Evolutionary conservation across 2,888 invertebrate genomes (phyloP).

Genomic region (Globia sparganii): DNA sequence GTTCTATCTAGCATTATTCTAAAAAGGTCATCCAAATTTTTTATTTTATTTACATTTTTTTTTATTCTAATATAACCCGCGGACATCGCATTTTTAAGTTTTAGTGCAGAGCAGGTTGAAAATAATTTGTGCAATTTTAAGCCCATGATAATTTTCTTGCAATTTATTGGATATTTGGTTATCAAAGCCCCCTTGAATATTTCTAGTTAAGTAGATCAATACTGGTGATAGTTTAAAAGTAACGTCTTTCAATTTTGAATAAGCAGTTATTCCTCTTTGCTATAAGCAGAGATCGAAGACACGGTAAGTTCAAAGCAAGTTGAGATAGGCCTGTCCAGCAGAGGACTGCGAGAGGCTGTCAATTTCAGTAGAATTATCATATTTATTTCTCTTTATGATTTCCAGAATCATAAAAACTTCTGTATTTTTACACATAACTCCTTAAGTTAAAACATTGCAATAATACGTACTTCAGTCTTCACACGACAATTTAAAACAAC

Average conservation of each 20-base stretch:
- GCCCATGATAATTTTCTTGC: neutral
- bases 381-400: slow-evolving; percentile 18
- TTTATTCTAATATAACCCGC: slow-evolving; percentile 18
- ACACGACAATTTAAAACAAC: slow-evolving; percentile 47
- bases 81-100: slow-evolving; percentile 1
- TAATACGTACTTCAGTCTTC: slow-evolving; percentile 56
- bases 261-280: neutral
- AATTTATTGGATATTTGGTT: neutral
- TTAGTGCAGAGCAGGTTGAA: neutral
- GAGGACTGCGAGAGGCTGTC: neutral
- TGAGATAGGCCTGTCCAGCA: neutral
- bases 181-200: slow-evolving; percentile 2
- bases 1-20: slow-evolving; percentile 44
- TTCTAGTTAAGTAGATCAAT: slow-evolving; percentile 44
- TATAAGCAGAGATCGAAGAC: neutral
- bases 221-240: slow-evolving; percentile 22
- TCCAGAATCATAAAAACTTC: slow-evolving; percentile 35
- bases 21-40: slow-evolving; percentile 51
- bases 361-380: slow-evolving; percentile 20
- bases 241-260: neutral
- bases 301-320: slow-evolving; percentile 2
- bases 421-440: slow-evolving; percentile 23
- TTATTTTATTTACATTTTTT: slow-evolving; percentile 33
- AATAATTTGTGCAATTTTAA: slow-evolving; percentile 11
- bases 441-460: slow-evolving; percentile 38